A percentile compares a stretch with the other conserved stretches of the same genome.
Conservation (phyloP, 2,888 invertebrate genomes). For the Rhyacophila evoluta region DNA sequence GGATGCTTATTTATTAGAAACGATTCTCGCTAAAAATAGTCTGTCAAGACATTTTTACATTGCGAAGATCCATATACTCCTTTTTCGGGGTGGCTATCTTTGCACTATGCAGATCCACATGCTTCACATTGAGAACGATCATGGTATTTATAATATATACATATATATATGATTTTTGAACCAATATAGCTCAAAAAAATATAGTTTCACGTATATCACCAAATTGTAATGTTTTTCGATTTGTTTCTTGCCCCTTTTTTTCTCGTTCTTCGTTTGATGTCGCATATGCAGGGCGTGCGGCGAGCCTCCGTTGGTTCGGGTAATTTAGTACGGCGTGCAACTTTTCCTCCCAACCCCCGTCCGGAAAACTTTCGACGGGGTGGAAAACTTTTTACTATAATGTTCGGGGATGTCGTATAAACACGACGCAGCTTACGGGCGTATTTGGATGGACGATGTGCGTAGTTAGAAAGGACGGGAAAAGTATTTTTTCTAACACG, state of each 20-base stretch:
- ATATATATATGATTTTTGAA: no score
- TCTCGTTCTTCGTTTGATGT: conserved; percentile 16
- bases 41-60: no score
- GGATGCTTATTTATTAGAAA: no score
- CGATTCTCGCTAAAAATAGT: no score
- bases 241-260: neutral
- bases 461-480: conserved; percentile 18
- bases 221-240: conserved; percentile 8
- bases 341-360: neutral
- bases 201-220: conserved; percentile 1
- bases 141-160: no score
- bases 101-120: no score
- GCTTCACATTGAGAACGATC: no score
- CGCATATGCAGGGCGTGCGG: conserved; percentile 37
- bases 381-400: conserved; percentile 5
- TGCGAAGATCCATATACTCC: no score
- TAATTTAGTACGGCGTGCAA: conserved; percentile 38
- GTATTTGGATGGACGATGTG: conserved; percentile 19
- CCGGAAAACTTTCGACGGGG: neutral
- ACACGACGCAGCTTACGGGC: conserved; percentile 17
- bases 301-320: conserved; percentile 31
- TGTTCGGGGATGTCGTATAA: conserved; percentile 2
- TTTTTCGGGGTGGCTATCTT: no score
- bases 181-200: neutral
- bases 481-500: neutral